Evolutionary conservation across 2,888 invertebrate genomes (phyloP), one percentile per base, ranked within the genome.

Genomic region (Drosophila dives): DNA sequence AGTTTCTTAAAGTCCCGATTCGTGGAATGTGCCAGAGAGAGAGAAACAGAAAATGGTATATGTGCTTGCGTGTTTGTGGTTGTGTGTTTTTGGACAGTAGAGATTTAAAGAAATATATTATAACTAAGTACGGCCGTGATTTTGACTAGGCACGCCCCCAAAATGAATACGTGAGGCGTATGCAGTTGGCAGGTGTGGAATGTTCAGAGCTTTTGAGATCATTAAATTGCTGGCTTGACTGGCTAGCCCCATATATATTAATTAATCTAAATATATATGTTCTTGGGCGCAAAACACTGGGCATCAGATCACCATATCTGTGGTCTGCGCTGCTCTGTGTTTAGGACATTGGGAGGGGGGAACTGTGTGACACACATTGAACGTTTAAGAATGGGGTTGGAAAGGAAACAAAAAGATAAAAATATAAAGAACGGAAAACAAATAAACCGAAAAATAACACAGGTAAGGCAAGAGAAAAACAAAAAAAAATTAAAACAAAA

Each of bases 401-500:
- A 15, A 45, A 15, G 49, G 58, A 59, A 11, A 58, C 29, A 48
- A 17, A 29, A 32, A 29, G 40, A 53, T 33, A 71, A 69, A 69
- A 33, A 59, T 65, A 71, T 53, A 61, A 55, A 48, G 50, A 26
- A 29, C 38, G 55, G 56, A 67, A 65, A n/a, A 66, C 71, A 66
- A 53, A 51, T 32, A 61, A 69, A 69, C 69, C 26, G 53, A 45
- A 64, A 77, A 75, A 59, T 40, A 56, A 64, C 51, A 64, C 29
- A 65, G 66, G 29, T 60, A 45, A 55, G 26, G 29, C 71, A 68
- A 66, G 42, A 73, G 62, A 55, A 23, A 65, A 67, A 64, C 36
- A 66, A 58, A 64, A 54, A 36, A 64, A 72, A 70, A 69, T 62
- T 51, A 67, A 83, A 81, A 84, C 71, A 80, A 85, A 85, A 81